Base-by-base conservation (phyloP, 2,113 vertebrate genomes). In the Oplegnathus fasciatus region DNA sequence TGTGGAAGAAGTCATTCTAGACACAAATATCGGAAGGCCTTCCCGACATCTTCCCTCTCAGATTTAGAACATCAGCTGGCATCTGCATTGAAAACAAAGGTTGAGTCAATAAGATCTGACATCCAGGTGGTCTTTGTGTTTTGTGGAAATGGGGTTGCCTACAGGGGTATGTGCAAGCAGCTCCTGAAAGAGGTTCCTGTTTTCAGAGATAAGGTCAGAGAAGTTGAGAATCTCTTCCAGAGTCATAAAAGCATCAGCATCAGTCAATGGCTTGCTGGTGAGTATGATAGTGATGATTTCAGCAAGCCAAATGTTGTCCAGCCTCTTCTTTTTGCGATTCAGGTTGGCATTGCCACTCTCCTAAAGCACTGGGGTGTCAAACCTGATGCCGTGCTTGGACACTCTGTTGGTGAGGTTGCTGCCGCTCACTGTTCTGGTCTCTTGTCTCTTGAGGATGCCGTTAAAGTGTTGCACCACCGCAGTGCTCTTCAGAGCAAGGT, bases 351-450 rank as follows among this genome's bases (percentile, higher is more conserved):
- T 60, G 89, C 87, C 52, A 79, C 90, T 44, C 94, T 97, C 61
- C 75, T 98, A n/a, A 96, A 91, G 44, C 77, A 94, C 86, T 98
- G 97, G 96, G 97, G 97, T 37, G 84, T 98, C 22, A 93, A 94
- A 66, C 94, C 97, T 0, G 75, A 93, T 0, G 82, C 90, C 3
- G 78, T 91, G 52, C 84, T 98, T 57, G 97, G 97, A 4, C 94
- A 96, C 80, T 98, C 97, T 0, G 91, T 97, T 9, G 97, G 97
- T 3, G 97, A 98, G 87, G 91, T 97, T 32, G 95, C 97, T 64
- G 97, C 97, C 9, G 96, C 96, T 5, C 96, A 97, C 86, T 96
- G 96, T 91, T 96, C 97, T 42, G 97, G 97, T 18, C 91, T 95
- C 48, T 89, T 98, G 75, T 96, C 96, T 71, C 95, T 98, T 64